Base-by-base conservation (phyloP, 92 coral and sea anemone species). In the Diadumene lineata region DNA sequence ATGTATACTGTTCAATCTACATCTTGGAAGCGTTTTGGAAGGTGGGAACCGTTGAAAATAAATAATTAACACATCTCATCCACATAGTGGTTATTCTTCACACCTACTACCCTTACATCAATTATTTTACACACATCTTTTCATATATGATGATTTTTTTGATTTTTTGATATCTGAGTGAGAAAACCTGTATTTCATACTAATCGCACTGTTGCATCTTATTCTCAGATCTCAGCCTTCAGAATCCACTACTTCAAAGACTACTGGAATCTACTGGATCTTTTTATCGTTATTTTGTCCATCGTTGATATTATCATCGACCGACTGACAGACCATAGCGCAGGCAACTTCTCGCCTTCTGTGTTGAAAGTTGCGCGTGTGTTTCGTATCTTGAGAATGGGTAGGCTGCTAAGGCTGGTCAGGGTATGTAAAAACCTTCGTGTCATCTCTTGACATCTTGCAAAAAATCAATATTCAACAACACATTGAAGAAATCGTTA, bases 221-320 rank as follows among this genome's bases (percentile, higher is more conserved):
- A 2, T 58, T 26, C 22, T 15, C 43, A 62, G 68, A 62, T 31
- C 17, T 1, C 6, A 6, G 94, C 98, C 7, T 94, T 94, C 68
- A 70, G 98, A 43, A 84, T 88, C 38, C 84, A 70, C 76, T 94
- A 94, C 78, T 94, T 94, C 89, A 89, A 87, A 56, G 97, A 88
- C 72, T 88, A 89, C 68, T 94, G 98, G 98, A 94, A 94, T 72
- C 92, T 94, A 26, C 67, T 94, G 44, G 98, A 94, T 78, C 68
- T 94, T 38, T 83, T 86, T 7, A 94, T 94, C 25, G 96, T 94
- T 43, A 28, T 80, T 23, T 56, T 94, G 64, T 94, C 98, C 26
- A 58, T 94, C n/a, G 75, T 94, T 43, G 98, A 94, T 34, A 92
- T 94, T 64, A 81, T 92, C 30, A 84, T 94, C 48, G 98, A 94